Percentiles rank a stretch among this genome's conserved stretches.
phyloP scores from a whole-genome alignment of 2,113 vertebrate species.

The Hepsetus odoe region DNA sequence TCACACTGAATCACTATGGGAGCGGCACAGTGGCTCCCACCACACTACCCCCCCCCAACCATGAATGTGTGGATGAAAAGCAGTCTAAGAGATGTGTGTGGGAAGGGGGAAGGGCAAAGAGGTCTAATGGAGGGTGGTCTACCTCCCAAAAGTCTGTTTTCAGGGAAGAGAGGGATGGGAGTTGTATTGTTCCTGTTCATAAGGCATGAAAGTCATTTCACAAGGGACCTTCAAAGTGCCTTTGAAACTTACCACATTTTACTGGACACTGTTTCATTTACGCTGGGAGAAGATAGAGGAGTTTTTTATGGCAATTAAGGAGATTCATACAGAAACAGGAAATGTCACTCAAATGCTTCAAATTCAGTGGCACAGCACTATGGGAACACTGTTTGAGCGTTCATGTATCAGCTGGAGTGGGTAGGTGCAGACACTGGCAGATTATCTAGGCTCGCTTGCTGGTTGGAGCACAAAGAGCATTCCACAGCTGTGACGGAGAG shows the following conservation, averaged over 20 bases:
- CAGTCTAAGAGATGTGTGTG: conserved; percentile 28
- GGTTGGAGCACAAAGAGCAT: conserved; percentile 68
- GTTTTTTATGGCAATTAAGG: conserved; percentile 1
- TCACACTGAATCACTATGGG: conserved; percentile 27
- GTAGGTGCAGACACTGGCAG: conserved; percentile 52
- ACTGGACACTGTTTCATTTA: not conserved
- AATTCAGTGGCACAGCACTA: conserved; percentile 34
- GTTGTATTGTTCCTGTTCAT: conserved; percentile 49
- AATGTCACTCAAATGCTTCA: conserved; percentile 41
- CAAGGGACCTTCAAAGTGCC: conserved; percentile 8
- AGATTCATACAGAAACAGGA: conserved; percentile 23
- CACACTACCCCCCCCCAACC: conserved; percentile 35
- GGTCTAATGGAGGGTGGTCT: conserved; percentile 42
- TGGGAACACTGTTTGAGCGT: conserved; percentile 44
- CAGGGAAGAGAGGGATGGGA: conserved; percentile 23
- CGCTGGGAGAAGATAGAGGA: not conserved
- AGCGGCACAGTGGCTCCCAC: not conserved
- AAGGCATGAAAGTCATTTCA: conserved; percentile 40
- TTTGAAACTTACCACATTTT: conserved; percentile 17
- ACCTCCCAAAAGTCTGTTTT: conserved; percentile 46
- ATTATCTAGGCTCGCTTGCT: conserved; percentile 51
- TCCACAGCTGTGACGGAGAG: conserved; percentile 72
- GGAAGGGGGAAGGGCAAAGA: not conserved
- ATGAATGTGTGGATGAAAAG: conserved; percentile 45
- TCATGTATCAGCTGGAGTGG: conserved; percentile 35